Conservation (phyloP, 2,113 vertebrate genomes). For the Archocentrus centrarchus region DNA sequence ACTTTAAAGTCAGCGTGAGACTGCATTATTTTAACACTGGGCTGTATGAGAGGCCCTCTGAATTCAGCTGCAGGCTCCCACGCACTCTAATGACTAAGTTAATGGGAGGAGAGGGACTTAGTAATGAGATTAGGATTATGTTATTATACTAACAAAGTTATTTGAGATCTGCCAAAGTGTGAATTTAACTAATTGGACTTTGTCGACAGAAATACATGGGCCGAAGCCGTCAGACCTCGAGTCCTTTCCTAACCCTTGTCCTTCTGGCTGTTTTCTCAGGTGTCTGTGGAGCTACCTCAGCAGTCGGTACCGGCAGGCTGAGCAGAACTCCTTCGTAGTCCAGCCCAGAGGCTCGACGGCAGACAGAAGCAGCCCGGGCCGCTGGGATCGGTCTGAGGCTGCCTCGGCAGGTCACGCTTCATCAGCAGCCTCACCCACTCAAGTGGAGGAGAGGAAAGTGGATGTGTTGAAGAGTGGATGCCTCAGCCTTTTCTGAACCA, state of each 20-base stretch:
- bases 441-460: conserved; percentile 63
- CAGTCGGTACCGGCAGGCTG: conserved; percentile 75
- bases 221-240: not conserved
- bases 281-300: conserved; percentile 76
- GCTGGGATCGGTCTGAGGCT: conserved; percentile 25
- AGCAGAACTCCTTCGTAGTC: conserved; percentile 83
- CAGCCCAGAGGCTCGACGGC: conserved; percentile 52
- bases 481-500: conserved; percentile 44
- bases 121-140: conserved; percentile 58
- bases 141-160: conserved; percentile 49
- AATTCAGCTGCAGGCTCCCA: conserved; percentile 34
- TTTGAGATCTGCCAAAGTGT: conserved; percentile 16
- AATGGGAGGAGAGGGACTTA: conserved; percentile 32
- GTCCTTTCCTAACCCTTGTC: not conserved
- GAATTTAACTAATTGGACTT: conserved; percentile 20
- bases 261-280: conserved; percentile 63
- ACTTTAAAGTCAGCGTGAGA: not conserved
- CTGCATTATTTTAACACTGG: not conserved
- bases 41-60: not conserved
- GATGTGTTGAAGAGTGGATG: conserved; percentile 66
- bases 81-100: conserved; percentile 31
- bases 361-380: conserved; percentile 22
- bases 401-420: conserved; percentile 55
- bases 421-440: conserved; percentile 68
- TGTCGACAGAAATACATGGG: not conserved